These are phyloP conservation scores for Rhodophaea formosa DNA, from an alignment of 2,888 invertebrate species.

Conservation along the genomic window DNA sequence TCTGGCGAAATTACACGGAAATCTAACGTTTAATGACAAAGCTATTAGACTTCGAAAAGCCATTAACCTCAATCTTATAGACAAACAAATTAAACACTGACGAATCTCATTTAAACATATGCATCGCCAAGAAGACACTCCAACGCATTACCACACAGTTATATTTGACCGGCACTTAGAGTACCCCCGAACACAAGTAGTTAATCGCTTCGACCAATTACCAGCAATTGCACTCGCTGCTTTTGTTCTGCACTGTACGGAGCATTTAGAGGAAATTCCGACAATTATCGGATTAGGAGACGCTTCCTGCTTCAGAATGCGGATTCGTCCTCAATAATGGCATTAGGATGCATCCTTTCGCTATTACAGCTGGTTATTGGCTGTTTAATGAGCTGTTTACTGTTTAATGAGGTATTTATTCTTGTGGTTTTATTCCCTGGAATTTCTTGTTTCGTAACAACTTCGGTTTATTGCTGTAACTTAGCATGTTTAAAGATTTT, in stretches of 20 bases:
- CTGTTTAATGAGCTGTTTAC: background rate
- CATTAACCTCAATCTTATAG: conserved; percentile 10
- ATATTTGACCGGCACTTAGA: conserved; percentile 21
- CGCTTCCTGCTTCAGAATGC: conserved; percentile 52
- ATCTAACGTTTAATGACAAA: background rate
- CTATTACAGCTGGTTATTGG: conserved; percentile 4
- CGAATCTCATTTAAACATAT: conserved; percentile 2
- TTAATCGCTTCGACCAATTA: conserved; percentile 45
- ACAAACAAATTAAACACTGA: conserved; percentile 7
- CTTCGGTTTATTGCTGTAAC: too few relatives aligned
- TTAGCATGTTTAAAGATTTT: too few relatives aligned
- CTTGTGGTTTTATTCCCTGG: background rate
- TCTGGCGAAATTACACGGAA: background rate
- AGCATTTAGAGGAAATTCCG: conserved; percentile 51
- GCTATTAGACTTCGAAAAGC: conserved; percentile 12
- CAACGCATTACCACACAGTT: conserved; percentile 4
- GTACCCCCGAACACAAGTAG: conserved; percentile 43
- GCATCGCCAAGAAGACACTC: background rate
- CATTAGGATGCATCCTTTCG: conserved; percentile 23
- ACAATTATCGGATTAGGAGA: conserved; percentile 72
- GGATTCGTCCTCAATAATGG: conserved; percentile 31
- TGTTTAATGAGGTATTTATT: background rate
- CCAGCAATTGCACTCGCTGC: conserved; percentile 43
- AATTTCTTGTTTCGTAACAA: background rate
- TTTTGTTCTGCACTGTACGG: conserved; percentile 34